Evolutionary conservation across 2,888 invertebrate species (phyloP), one percentile per base, ranked within the genome.

Genomic region (Agapostemon virescens): DNA sequence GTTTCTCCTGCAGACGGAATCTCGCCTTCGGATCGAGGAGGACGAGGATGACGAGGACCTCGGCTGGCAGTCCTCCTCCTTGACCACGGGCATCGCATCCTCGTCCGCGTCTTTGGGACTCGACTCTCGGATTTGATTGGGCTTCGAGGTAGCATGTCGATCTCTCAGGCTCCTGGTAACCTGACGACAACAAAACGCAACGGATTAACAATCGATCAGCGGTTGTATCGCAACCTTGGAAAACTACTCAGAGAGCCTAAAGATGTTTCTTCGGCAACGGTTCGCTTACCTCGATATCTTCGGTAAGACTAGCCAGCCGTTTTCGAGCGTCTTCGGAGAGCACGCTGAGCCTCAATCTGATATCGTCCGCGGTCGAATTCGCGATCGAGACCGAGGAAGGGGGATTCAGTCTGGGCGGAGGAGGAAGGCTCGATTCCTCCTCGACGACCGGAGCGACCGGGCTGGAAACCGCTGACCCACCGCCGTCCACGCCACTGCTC

Each of bases 401-500:
- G 13, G 78, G 76, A 76, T 89, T 87, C 84, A 92, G 88, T 88
- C 91, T 88, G 67, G 91, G 89, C 2, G 90, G 90, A 20, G 92
- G 90, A 30, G 91, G 89, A 45, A 90, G 86, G 81, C 87, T 90
- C 79, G 90, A 86, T 72, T 92, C 92, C 75, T 93, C 92, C 55
- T 92, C 91, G 63, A 84, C 87, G 68, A 88, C 84, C 17, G 89
- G 88, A 61, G 91, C 90, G 49, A 90, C 86, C 64, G 92, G 92
- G 86, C 92, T 92, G 49, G 92, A 92, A 3, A 92, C 91, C 33
- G 89, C 89, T 61, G 92, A 92, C 72, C 92, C 92, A 45, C 90
- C 89, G 55, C 92, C 92, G 67, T 92, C 92, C 52, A 92, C 85
- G 49, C 92, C 92, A 85, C 92, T 93, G 90, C 92, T 92, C 87